These are phyloP conservation scores for Synergus umbraculus DNA, from an alignment of 2,888 invertebrate genomes.

Conservation along the genomic window DNA sequence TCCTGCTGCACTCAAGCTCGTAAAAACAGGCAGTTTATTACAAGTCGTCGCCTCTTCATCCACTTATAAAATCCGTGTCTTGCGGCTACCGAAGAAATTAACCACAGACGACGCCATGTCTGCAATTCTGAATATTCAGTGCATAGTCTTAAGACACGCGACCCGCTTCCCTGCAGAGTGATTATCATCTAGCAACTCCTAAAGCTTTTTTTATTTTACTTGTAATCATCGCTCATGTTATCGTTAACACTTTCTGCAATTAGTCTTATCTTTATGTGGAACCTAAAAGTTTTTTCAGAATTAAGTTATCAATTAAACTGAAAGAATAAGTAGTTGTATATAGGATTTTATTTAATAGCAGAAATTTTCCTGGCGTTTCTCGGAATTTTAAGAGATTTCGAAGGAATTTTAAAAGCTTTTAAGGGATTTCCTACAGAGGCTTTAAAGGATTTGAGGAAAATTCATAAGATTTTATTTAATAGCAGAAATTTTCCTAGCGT, in stretches of 20 bases:
- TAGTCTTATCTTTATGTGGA: neutral
- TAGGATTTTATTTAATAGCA: no score
- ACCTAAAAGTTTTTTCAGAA: neutral
- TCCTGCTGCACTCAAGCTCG: constrained; percentile 50
- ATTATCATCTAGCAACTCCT: constrained; percentile 5
- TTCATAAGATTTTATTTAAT: no score
- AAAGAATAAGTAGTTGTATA: neutral
- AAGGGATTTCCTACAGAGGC: no score
- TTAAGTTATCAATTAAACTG: neutral
- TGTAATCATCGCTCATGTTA: neutral
- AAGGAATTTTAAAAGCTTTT: no score
- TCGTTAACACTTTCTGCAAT: neutral
- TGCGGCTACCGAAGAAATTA: constrained; percentile 33
- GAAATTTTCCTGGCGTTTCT: no score
- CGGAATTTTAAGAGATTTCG: no score
- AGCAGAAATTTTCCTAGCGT: no score
- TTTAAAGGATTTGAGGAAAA: no score
- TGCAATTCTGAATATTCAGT: constrained; percentile 38
- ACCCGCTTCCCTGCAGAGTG: constrained; percentile 11
- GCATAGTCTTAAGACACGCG: constrained; percentile 20
- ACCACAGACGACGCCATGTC: constrained; percentile 28
- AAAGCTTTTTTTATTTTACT: neutral
- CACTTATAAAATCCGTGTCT: constrained; percentile 31
- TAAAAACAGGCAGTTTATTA: constrained; percentile 56
- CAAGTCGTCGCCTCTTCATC: constrained; percentile 52